Base-by-base conservation (phyloP, 2,113 vertebrate species). In the Pantherophis guttatus region DNA sequence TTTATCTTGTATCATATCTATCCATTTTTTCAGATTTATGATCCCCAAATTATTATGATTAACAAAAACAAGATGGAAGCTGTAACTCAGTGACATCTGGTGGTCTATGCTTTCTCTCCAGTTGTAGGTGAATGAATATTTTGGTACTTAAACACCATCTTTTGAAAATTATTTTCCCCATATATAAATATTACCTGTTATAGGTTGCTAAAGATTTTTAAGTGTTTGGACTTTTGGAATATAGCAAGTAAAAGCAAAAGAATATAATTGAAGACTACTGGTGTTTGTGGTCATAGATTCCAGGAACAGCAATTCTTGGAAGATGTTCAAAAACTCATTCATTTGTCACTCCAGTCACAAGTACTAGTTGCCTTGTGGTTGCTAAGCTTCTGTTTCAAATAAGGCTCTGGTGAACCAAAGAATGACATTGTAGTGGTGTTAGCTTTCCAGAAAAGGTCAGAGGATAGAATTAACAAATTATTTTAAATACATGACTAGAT, bases 371-470 rank as follows among this genome's bases (percentile, higher is more conserved):
- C 29, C 13, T n/a, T 93, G 33, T 1, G 0, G 6, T 90, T 94
- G 92, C 19, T 88, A 86, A 44, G 85, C 91, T 95, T 59, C 50
- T 93, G 90, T 93, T 95, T 23, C 39, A 81, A 29, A 86, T 19
- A 53, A 86, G 17, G 50, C 33, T 90, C 57, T 93, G 70, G 91
- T 94, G 50, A 55, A 94, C 50, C 48, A 81, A 57, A 85, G 23
- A 29, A 58, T 96, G 95, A 92, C 81, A 90, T 13, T 52, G 44
- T n/a, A 29, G 39, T 39, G 48, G 75, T 86, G n/a, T 59, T n/a
- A 58, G 26, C 10, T 59, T 90, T 62, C 55, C 44, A 59, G 57
- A 87, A 95, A 95, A 96, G 92, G 91, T 95, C 93, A 94, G 52
- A 93, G 12, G 6, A 54, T 96, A 92, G 75, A 93, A 75, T 8